These are phyloP conservation scores for Frankliniella intonsa DNA, from an alignment of 2,888 invertebrate genomes.

Conservation along the genomic window DNA sequence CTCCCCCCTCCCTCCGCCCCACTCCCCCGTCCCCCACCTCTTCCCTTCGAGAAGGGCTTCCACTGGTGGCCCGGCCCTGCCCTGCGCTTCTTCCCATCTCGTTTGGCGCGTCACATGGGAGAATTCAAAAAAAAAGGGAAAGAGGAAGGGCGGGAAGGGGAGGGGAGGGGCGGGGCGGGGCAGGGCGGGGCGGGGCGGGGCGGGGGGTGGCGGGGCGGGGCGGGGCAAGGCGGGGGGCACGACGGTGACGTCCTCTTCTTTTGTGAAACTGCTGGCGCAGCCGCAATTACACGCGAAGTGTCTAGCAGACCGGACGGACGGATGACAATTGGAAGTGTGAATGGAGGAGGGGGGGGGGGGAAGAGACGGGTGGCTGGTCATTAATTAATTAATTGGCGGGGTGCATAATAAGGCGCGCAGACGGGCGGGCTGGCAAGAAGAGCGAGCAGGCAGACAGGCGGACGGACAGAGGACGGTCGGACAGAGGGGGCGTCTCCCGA, in stretches of 20 bases:
- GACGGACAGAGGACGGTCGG: background rate
- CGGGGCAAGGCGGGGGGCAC: background rate
- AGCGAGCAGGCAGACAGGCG: background rate
- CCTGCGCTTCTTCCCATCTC: background rate
- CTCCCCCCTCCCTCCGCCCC: background rate
- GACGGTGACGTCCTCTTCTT: too few species aligned
- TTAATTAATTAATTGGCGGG: background rate
- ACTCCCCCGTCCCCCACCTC: background rate
- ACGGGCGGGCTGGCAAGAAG: background rate
- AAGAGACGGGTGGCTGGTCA: background rate
- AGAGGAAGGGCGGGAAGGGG: background rate
- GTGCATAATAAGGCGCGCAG: background rate
- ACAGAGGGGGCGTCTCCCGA: background rate
- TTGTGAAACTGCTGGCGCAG: background rate
- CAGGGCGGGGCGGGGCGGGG: background rate
- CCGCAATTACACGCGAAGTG: background rate
- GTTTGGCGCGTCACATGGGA: too few species aligned
- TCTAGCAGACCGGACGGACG: background rate
- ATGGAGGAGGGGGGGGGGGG: background rate
- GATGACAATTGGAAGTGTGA: background rate
- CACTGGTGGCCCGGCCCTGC: background rate
- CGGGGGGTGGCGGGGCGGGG: too few species aligned
- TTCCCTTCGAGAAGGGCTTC: background rate
- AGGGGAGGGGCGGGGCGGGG: background rate
- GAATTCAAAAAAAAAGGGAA: too few species aligned